phyloP scores from a whole-genome alignment of 2,113 vertebrate genomes.

The Syrrhaptes paradoxus region DNA sequence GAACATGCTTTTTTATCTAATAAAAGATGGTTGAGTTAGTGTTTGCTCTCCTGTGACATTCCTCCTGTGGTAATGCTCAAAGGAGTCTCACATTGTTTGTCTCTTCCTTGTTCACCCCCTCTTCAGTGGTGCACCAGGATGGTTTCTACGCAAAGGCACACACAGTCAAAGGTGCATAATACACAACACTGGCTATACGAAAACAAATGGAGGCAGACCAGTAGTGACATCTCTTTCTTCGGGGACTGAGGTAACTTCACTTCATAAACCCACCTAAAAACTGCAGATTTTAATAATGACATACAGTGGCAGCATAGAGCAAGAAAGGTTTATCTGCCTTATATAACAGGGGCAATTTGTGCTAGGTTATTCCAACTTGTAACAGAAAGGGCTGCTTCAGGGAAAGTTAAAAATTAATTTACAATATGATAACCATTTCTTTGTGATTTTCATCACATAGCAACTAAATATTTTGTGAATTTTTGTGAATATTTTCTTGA shows the following conservation, averaged over 20 bases:
- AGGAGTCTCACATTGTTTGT: not conserved
- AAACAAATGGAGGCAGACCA: not conserved
- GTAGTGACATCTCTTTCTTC: not conserved
- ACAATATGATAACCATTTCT: not conserved
- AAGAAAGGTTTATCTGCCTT: not conserved
- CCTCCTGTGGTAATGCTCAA: not conserved
- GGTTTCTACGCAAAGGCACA: not conserved
- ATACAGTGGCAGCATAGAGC: not conserved
- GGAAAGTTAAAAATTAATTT: not conserved
- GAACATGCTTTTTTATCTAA: not conserved
- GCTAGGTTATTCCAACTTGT: not conserved
- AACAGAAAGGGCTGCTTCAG: no score
- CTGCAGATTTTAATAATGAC: not conserved
- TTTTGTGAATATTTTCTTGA: not conserved
- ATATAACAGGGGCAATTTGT: not conserved
- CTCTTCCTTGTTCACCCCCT: not conserved
- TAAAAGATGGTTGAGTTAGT: not conserved
- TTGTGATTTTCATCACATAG: not conserved
- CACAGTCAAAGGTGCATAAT: fast-evolving
- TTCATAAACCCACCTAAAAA: not conserved
- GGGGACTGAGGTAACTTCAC: not conserved
- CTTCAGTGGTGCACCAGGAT: not conserved
- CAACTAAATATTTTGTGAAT: not conserved
- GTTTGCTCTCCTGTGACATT: not conserved
- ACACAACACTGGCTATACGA: not conserved